Evolutionary conservation across 2,888 invertebrate species (phyloP), one percentile per base, ranked within the genome.

Genomic region (Drosophila atroscutellata): DNA sequence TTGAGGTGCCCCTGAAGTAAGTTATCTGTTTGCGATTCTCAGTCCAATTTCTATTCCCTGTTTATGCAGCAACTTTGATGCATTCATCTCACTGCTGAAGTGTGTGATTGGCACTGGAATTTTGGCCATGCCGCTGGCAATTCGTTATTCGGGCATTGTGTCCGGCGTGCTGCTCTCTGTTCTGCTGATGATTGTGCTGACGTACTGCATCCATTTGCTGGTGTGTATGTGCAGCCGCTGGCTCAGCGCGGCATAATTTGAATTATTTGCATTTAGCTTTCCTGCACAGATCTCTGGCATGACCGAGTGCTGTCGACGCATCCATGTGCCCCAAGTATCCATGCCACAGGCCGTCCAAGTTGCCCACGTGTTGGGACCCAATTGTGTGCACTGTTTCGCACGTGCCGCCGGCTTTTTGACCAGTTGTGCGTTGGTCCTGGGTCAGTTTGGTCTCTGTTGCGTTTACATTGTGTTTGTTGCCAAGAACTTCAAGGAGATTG

Each of bases 401-500:
- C 49, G 61, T 1, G 30, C n/a, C 3, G 85, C 85, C 0, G 68
- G 83, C 26, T 8, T 76, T 8, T 94, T 95, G 89, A 95, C 97
- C 79, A 96, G 97, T 91, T 94, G 95, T 91, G 96, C 97, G 91
- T 94, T 97, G 60, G 96, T 98, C 65, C 94, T 98, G 58, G 99
- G 99, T 91, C 95, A 99, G 93, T 94, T 98, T 83, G 99, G 99
- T 13, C 98, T 99, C 92, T 99, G 99, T 93, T 98, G 98, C 93
- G 98, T 99, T 0, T 99, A 99, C 93, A 95, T 98, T 69, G 97
- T 98, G 9, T 99, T 99, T 92, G 97, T 99, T 28, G 95, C 98
- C 1, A 95, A 95, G 80, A 98, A 97, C 92, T 90, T 97, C 1
- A 95, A 96, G 91, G 95, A 96, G 94, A 96, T 97, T 2, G 94